Percentiles rank a stretch among this genome's conserved stretches.
Evolutionary conservation across 2,113 vertebrate species (phyloP).

Genomic region (Natator depressus): DNA sequence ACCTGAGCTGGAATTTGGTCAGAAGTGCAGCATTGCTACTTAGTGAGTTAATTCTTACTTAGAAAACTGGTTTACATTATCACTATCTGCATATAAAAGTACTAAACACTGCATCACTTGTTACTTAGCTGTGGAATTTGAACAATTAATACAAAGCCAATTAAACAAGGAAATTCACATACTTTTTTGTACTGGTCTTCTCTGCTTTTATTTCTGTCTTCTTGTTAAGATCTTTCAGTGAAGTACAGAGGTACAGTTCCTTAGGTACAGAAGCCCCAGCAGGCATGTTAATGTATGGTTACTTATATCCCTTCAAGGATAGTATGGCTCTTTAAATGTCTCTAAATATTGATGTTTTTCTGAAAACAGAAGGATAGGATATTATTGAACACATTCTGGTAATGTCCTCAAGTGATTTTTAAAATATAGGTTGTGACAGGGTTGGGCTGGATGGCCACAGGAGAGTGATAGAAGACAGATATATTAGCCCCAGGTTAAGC

Average conservation of each 20-base stretch:
- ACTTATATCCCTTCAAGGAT: conserved; percentile 41
- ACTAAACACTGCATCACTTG: neutral
- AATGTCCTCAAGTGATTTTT: neutral
- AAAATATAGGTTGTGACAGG: neutral
- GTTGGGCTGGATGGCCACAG: no score
- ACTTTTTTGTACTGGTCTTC: conserved; percentile 91
- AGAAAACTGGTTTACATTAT: neutral
- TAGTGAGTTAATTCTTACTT: neutral
- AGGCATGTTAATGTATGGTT: conserved; percentile 87
- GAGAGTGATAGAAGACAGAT: no score
- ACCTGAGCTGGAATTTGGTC: neutral
- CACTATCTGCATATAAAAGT: neutral
- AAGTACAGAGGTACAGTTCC: conserved; percentile 93
- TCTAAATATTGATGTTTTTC: conserved; percentile 60
- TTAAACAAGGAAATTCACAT: conserved; percentile 8
- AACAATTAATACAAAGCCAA: neutral
- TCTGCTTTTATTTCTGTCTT: conserved; percentile 94
- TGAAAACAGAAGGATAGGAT: conserved; percentile 46
- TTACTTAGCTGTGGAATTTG: neutral
- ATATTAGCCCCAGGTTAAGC: no score
- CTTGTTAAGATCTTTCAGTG: conserved; percentile 95
- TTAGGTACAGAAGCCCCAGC: conserved; percentile 92
- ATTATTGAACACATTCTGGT: neutral
- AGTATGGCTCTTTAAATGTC: conserved; percentile 50
- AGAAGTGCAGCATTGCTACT: neutral